These are phyloP conservation scores for Cantharis rufa DNA, from an alignment of 2,888 invertebrate genomes.

Conservation along the genomic window DNA sequence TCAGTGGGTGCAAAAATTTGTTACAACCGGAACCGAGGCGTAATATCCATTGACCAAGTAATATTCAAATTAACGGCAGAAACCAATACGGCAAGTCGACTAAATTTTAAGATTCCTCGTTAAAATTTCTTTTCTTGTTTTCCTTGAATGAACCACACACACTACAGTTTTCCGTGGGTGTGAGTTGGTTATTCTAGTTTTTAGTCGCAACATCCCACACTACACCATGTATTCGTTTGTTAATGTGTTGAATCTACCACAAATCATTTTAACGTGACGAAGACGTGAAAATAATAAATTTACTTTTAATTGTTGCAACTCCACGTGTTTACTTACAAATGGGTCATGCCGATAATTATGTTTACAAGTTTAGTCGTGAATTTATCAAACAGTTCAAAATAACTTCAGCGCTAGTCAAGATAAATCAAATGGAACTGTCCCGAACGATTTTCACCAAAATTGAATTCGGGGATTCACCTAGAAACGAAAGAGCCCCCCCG, in stretches of 20 bases:
- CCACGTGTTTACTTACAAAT: not conserved
- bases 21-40: not conserved
- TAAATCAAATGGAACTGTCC: not conserved
- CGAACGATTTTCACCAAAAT: not conserved
- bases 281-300: not conserved
- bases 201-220: not conserved
- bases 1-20: not conserved
- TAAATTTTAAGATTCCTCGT: not conserved
- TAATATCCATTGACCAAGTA: not conserved
- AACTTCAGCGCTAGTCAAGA: not conserved
- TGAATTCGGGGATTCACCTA: not conserved
- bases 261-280: not conserved
- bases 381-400: not conserved
- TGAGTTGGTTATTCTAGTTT: not conserved
- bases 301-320: not conserved
- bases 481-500: not conserved
- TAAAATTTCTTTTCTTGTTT: not conserved
- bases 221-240: not conserved
- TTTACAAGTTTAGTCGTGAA: not conserved
- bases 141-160: not conserved
- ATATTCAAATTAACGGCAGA: not conserved
- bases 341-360: not conserved
- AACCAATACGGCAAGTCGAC: not conserved
- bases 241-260: not conserved
- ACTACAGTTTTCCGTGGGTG: not conserved